phyloP scores from a whole-genome alignment of 2,113 vertebrate species.

The Fregetta grallaria region DNA sequence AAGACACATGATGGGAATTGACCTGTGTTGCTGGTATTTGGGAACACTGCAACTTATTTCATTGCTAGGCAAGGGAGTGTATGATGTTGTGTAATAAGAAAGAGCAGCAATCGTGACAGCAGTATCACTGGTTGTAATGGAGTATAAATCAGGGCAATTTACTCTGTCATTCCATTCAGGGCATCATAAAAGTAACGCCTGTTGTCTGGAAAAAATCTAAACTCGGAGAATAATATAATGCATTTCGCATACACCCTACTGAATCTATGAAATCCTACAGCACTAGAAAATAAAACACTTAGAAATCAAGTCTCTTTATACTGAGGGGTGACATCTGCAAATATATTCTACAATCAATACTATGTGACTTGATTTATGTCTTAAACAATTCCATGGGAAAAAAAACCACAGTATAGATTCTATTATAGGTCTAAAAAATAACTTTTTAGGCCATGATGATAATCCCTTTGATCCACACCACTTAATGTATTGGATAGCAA shows the following conservation, averaged over 20 bases:
- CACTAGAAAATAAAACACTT: conserved; percentile 5
- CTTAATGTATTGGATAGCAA: conserved; percentile 27
- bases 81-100: conserved; percentile 18
- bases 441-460: conserved; percentile 2
- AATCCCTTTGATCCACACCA: conserved; percentile 46
- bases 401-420: neutral
- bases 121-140: conserved; percentile 4
- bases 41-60: conserved; percentile 7
- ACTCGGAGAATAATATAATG: conserved; percentile 33
- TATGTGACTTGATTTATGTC: conserved; percentile 16
- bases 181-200: conserved; percentile 56
- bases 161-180: conserved; percentile 6
- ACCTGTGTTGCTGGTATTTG: neutral
- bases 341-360: neutral
- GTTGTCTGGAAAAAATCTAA: conserved; percentile 46
- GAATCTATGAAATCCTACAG: neutral
- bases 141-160: conserved; percentile 47
- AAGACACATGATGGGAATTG: neutral
- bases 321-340: conserved; percentile 27
- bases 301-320: neutral
- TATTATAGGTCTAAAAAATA: neutral
- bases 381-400: neutral
- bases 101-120: conserved; percentile 12
- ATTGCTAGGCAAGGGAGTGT: neutral
- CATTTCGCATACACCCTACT: neutral